Evolutionary conservation across 2,888 invertebrate genomes (phyloP).

Genomic region (Rhagonycha lutea): DNA sequence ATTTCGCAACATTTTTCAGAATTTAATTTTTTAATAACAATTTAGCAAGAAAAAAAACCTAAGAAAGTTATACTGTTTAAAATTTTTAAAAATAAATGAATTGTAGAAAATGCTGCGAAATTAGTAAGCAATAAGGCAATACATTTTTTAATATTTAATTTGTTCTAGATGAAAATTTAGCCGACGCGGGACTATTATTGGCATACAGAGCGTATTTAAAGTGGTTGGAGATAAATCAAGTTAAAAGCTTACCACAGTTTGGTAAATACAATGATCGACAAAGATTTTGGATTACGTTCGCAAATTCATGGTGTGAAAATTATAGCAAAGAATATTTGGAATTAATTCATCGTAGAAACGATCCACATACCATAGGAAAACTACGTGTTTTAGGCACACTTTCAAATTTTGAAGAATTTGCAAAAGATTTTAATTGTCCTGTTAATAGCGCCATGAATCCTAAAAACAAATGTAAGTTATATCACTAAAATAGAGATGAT

Average conservation of each 20-base stretch:
- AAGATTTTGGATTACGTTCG: conserved; percentile 8
- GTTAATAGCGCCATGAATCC: not conserved
- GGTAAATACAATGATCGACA: not conserved
- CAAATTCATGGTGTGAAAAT: conserved; percentile 8
- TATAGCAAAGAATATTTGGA: not conserved
- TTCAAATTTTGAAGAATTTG: not conserved
- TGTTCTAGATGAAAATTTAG: conserved; percentile 1
- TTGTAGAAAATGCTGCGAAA: too few relatives aligned
- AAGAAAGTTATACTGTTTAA: too few relatives aligned
- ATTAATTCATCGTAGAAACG: not conserved
- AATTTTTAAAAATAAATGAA: too few relatives aligned
- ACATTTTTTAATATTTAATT: too few relatives aligned
- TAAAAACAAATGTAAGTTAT: not conserved
- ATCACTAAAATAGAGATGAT: too few relatives aligned
- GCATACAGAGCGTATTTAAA: not conserved
- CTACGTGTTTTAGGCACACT: conserved; percentile 3
- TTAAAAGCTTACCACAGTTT: conserved; percentile 3
- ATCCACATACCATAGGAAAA: not conserved
- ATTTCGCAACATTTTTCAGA: too few relatives aligned
- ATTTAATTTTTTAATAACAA: too few relatives aligned
- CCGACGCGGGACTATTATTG: not conserved
- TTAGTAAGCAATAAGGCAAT: too few relatives aligned
- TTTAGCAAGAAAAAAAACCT: too few relatives aligned
- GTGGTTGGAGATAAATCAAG: not conserved
- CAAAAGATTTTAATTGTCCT: conserved; percentile 3